These are phyloP conservation scores for Oophaga pumilio DNA, from an alignment of 2,113 vertebrate species.

Conservation along the genomic window DNA sequence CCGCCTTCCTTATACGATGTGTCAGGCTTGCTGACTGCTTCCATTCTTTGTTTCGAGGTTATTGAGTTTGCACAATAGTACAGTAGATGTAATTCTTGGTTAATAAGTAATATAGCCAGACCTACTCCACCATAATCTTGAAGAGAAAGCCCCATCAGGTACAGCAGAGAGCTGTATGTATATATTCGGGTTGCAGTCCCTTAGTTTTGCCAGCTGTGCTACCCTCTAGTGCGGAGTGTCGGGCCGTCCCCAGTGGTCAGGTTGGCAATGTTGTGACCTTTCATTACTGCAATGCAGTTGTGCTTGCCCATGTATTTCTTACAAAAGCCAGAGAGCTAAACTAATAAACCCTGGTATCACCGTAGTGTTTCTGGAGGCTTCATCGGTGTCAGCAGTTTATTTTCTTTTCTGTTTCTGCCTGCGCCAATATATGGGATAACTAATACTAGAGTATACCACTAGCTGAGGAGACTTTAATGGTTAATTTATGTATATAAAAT, in stretches of 20 bases:
- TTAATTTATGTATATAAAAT: background rate
- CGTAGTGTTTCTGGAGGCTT: background rate
- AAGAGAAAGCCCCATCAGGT: background rate
- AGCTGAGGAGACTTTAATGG: background rate
- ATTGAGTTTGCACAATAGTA: too few relatives aligned
- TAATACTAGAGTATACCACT: too few relatives aligned
- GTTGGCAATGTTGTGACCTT: background rate
- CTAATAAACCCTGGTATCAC: background rate
- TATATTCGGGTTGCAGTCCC: background rate
- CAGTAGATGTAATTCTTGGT: too few relatives aligned
- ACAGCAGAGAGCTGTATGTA: background rate
- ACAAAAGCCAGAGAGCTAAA: background rate
- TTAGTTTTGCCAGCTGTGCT: background rate
- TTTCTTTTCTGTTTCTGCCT: background rate
- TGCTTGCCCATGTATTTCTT: background rate
- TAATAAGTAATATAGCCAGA: background rate
- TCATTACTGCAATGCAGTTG: background rate
- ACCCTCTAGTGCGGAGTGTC: background rate
- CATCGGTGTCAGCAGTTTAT: background rate
- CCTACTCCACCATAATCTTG: background rate
- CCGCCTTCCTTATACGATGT: too few relatives aligned
- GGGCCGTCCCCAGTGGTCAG: background rate
- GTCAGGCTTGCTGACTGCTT: background rate
- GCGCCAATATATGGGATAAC: background rate
- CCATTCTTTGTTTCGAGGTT: background rate